These are phyloP conservation scores for Triplophysa siluroides DNA, from an alignment of 2,113 vertebrate genomes.

Conservation along the genomic window DNA sequence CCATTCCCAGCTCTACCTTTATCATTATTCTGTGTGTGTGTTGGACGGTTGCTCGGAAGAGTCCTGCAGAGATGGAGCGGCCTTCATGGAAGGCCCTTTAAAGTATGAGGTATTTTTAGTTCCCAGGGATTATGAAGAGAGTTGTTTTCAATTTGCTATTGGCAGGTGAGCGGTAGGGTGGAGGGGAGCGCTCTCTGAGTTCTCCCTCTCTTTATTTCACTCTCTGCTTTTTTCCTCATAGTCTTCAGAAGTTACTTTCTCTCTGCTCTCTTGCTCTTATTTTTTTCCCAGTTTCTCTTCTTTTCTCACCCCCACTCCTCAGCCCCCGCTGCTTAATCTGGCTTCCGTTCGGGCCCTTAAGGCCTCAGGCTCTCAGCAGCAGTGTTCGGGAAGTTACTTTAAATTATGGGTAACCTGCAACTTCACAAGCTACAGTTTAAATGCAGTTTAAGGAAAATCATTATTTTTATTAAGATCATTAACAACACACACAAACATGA, in stretches of 20 bases:
- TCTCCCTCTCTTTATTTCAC: conserved; percentile 52
- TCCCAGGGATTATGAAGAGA: conserved; percentile 68
- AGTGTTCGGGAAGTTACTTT: conserved; percentile 25
- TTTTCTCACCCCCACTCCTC: conserved; percentile 31
- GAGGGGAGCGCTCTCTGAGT: conserved; percentile 52
- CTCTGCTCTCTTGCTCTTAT: not conserved
- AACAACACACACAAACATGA: no score
- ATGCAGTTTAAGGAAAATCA: no score
- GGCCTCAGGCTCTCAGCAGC: conserved; percentile 27
- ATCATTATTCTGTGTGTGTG: conserved; percentile 37
- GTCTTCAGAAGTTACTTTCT: not conserved
- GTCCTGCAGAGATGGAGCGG: conserved; percentile 53
- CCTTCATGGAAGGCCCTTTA: conserved; percentile 58
- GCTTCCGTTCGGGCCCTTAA: conserved; percentile 41
- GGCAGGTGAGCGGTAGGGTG: conserved; percentile 68
- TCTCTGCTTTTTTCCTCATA: conserved; percentile 5
- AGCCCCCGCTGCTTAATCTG: conserved; percentile 33
- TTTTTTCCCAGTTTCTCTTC: conserved; percentile 29
- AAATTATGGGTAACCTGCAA: no score
- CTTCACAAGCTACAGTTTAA: no score
- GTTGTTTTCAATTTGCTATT: conserved; percentile 75
- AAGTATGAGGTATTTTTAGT: conserved; percentile 72
- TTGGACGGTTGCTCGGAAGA: conserved; percentile 62
- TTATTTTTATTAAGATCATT: no score
- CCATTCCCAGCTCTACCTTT: conserved; percentile 4